Evolutionary conservation across 2,888 invertebrate species (phyloP).

Genomic region (Aphidius colemani): DNA sequence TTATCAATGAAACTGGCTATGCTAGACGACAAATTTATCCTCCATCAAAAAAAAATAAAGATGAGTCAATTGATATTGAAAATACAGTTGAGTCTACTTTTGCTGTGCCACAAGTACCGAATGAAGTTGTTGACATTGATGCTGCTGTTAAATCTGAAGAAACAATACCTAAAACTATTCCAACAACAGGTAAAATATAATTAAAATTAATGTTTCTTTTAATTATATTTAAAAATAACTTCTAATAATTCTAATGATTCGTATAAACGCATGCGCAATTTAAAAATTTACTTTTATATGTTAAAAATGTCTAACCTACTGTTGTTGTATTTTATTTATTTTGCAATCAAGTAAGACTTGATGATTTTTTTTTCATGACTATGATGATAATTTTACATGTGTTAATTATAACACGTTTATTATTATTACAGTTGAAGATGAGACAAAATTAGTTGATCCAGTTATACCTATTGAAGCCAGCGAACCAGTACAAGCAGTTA

Average conservation of each 20-base stretch:
- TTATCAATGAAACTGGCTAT: constrained; percentile 91
- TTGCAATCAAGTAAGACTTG: not conserved
- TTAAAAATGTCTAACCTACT: not conserved
- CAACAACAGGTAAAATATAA: constrained; percentile 11
- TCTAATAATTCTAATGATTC: not conserved
- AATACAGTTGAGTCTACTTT: constrained; percentile 1
- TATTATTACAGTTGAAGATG: constrained; percentile 34
- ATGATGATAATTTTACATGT: not conserved
- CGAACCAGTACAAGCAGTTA: constrained; percentile 39
- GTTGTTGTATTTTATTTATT: not conserved
- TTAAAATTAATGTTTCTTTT: too few relatives aligned
- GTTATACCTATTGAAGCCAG: constrained; percentile 44
- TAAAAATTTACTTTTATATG: not conserved
- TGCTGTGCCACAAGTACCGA: constrained; percentile 1
- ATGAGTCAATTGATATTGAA: constrained; percentile 4
- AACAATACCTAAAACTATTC: not conserved
- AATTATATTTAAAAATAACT: not conserved
- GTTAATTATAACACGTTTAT: constrained; percentile 4
- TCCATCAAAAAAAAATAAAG: constrained; percentile 24
- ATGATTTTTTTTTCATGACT: not conserved
- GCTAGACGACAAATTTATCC: constrained; percentile 63
- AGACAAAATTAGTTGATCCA: constrained; percentile 41
- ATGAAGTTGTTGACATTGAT: not conserved
- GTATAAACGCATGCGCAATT: too few relatives aligned
- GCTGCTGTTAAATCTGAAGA: constrained; percentile 16